phyloP scores from a whole-genome alignment of 2,797 vertebrate species.

The Gadopsis marmoratus region DNA sequence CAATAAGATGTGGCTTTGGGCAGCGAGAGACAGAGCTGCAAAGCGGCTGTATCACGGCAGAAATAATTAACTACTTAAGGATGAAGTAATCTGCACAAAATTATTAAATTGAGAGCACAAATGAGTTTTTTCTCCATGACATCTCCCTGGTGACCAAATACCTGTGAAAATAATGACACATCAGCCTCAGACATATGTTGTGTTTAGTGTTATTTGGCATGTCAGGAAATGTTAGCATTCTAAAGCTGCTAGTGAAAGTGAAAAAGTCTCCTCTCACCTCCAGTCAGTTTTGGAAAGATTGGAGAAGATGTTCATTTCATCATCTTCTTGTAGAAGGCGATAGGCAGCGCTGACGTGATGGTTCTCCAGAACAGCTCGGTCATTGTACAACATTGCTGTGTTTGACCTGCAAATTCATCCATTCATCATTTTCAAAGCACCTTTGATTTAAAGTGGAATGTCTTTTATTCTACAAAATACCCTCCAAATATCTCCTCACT shows the following conservation, averaged over 20 bases:
- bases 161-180: not conserved
- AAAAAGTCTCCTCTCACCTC: conserved; percentile 85
- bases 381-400: conserved; percentile 94
- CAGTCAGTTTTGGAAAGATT: conserved; percentile 97
- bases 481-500: not conserved
- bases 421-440: not conserved
- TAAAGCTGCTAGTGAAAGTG: too few relatives aligned
- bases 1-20: too few relatives aligned
- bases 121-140: not conserved
- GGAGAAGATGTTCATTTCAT: conserved; percentile 94
- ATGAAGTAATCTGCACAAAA: too few relatives aligned
- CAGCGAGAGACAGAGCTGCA: too few relatives aligned
- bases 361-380: conserved; percentile 94
- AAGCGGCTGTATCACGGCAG: too few relatives aligned
- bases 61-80: too few relatives aligned
- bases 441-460: not conserved
- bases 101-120: not conserved
- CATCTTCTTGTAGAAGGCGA: conserved; percentile 92
- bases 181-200: not conserved
- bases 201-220: too few relatives aligned
- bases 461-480: not conserved
- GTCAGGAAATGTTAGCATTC: too few relatives aligned
- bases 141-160: too few relatives aligned
- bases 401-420: conserved; percentile 87
- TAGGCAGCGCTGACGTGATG: conserved; percentile 94